Evolutionary conservation across 2,888 invertebrate genomes (phyloP).

Genomic region (Molorchus minor): DNA sequence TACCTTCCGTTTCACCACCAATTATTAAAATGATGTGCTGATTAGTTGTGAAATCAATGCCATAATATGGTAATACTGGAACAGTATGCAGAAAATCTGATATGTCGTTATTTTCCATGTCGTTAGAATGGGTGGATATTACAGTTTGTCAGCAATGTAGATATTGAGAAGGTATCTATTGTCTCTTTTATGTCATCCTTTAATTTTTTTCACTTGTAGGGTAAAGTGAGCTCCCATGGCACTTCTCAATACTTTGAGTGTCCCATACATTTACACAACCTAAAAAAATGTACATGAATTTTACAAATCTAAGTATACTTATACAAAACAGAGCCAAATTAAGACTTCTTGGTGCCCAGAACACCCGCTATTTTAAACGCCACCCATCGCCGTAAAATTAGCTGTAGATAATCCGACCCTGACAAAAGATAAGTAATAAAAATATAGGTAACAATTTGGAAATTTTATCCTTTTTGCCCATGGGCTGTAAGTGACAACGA

Average conservation of each 20-base stretch:
- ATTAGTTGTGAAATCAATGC: slow-evolving; percentile 66
- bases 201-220: slow-evolving; percentile 72
- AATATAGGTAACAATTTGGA: no score
- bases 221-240: slow-evolving; percentile 89
- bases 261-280: slow-evolving; percentile 93
- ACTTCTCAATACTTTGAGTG: slow-evolving; percentile 83
- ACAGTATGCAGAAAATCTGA: slow-evolving; percentile 25
- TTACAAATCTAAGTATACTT: no score
- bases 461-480: no score
- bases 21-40: slow-evolving; percentile 75
- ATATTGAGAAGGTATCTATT: slow-evolving; percentile 65
- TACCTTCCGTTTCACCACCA: slow-evolving; percentile 89
- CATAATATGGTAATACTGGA: slow-evolving; percentile 67
- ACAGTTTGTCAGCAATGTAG: slow-evolving; percentile 76
- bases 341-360: no score
- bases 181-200: slow-evolving; percentile 69
- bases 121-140: slow-evolving; percentile 33
- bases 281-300: no score
- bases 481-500: no score
- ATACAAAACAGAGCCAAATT: slow-evolving; percentile 7
- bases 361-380: no score
- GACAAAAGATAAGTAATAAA: no score
- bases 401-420: no score
- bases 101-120: slow-evolving; percentile 4
- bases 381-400: no score